phyloP scores from a whole-genome alignment of 2,797 vertebrate genomes.

The Podarcis lilfordi region DNA sequence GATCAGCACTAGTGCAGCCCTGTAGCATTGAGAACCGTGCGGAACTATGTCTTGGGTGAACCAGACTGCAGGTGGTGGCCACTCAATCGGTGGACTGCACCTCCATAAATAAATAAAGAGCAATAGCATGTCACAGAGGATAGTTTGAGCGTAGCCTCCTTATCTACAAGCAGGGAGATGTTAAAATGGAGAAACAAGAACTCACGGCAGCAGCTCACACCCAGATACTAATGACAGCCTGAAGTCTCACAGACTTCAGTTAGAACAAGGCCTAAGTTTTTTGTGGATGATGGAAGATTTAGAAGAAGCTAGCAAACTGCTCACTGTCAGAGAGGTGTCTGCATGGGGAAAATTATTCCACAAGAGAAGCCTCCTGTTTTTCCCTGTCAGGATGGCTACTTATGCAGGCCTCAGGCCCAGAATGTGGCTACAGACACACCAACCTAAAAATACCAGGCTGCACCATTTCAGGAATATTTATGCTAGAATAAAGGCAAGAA shows the following conservation, averaged over 20 bases:
- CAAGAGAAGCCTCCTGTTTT: background rate
- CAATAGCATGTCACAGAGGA: background rate
- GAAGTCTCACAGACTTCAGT: background rate
- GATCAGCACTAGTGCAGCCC: too few species aligned
- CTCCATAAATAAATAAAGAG: too few species aligned
- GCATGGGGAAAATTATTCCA: background rate
- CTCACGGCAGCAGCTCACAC: background rate
- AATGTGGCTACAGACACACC: background rate
- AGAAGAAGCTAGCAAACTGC: background rate
- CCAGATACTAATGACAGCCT: background rate
- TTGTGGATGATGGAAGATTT: too few species aligned
- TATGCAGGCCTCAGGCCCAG: too few species aligned
- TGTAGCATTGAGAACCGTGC: too few species aligned
- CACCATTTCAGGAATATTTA: background rate
- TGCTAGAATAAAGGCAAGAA: background rate
- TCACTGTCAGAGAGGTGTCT: background rate
- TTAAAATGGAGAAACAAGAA: background rate
- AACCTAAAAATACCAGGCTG: background rate
- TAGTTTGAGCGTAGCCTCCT: background rate
- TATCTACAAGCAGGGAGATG: background rate
- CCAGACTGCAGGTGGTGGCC: background rate
- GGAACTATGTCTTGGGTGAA: too few species aligned
- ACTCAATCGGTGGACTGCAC: background rate
- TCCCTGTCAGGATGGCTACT: background rate
- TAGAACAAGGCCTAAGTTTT: background rate